These are phyloP conservation scores for Acheta domesticus DNA, from an alignment of 2,888 invertebrate genomes.

Conservation along the genomic window DNA sequence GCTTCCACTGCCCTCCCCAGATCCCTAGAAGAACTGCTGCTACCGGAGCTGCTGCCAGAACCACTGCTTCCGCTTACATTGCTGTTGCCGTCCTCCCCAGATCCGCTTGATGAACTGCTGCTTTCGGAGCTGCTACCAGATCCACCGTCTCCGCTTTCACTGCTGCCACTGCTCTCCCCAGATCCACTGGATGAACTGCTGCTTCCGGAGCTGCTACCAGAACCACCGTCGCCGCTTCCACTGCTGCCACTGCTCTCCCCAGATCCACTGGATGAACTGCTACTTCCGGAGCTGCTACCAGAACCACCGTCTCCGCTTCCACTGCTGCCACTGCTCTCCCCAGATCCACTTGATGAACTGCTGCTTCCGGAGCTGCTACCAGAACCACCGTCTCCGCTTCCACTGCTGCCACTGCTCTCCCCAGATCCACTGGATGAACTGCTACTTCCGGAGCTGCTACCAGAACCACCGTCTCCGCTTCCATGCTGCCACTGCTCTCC, in stretches of 20 bases:
- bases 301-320: background rate
- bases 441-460: background rate
- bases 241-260: background rate
- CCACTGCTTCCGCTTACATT: background rate
- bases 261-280: background rate
- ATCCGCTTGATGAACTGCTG: background rate
- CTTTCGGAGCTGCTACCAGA: background rate
- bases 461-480: background rate
- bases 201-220: background rate
- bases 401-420: background rate
- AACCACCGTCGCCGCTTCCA: background rate
- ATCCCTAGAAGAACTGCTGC: background rate
- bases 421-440: background rate
- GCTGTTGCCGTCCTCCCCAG: background rate
- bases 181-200: background rate
- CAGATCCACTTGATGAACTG: background rate
- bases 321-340: background rate
- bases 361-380: background rate
- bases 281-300: background rate
- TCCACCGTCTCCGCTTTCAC: background rate
- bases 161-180: background rate
- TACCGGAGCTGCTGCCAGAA: background rate
- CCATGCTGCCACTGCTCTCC: background rate
- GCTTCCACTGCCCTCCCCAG: background rate
- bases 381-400: background rate